phyloP scores from a whole-genome alignment of 2,113 vertebrate species.

The Toxotes jaculatrix region DNA sequence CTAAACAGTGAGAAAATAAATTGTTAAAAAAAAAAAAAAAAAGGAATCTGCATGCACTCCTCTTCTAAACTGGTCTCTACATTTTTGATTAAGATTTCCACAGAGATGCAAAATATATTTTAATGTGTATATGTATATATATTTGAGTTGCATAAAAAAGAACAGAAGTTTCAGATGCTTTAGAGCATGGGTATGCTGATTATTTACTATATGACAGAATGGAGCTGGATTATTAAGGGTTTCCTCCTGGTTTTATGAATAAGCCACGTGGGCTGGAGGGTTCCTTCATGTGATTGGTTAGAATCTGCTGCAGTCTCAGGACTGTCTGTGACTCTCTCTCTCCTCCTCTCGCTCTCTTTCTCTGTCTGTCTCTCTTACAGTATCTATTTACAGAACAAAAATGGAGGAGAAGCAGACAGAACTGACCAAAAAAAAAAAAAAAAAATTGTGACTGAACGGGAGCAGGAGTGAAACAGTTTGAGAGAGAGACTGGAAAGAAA shows the following conservation, averaged over 20 bases:
- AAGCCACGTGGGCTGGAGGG: constrained; percentile 73
- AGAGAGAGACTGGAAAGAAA: constrained; percentile 3
- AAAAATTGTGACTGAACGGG: constrained; percentile 16
- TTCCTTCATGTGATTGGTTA: constrained; percentile 89
- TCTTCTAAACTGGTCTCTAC: neutral
- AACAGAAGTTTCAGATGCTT: neutral
- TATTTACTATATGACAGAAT: constrained; percentile 28
- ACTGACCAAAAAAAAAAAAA: neutral
- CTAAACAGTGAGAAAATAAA: neutral
- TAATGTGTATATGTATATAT: neutral
- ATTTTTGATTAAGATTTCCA: neutral
- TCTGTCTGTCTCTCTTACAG: constrained; percentile 15
- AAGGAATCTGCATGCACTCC: no score
- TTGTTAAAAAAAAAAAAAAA: neutral
- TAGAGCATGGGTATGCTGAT: neutral
- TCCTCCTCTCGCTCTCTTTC: constrained; percentile 25
- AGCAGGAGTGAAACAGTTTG: neutral
- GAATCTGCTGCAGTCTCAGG: constrained; percentile 96
- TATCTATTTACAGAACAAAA: constrained; percentile 62
- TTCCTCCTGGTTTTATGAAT: constrained; percentile 82
- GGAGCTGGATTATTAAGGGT: constrained; percentile 52
- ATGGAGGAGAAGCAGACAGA: constrained; percentile 6
- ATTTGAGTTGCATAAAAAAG: neutral
- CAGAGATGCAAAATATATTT: neutral
- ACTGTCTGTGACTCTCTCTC: constrained; percentile 69